Evolutionary conservation across 2,113 vertebrate species (phyloP).

Genomic region (Gnathonemus longibarbis): DNA sequence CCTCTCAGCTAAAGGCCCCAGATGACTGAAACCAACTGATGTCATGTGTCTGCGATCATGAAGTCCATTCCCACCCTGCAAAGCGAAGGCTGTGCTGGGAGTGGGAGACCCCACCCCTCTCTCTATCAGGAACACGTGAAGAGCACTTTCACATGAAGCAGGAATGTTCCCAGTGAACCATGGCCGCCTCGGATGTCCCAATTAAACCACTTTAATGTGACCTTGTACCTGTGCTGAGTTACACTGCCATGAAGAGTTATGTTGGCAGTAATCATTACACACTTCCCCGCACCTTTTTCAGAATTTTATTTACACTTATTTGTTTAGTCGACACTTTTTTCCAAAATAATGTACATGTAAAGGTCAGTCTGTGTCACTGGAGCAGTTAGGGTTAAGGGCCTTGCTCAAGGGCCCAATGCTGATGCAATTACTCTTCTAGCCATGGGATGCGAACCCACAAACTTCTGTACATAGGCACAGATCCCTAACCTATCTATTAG

Average conservation of each 20-base stretch:
- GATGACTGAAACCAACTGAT: not conserved
- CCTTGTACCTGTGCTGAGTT: not conserved
- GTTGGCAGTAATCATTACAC: not conserved
- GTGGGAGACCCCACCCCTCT: not conserved
- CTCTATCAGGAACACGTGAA: not conserved
- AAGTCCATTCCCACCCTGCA: not conserved
- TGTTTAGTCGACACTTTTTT: not conserved
- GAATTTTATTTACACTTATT: not conserved
- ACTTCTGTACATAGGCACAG: not conserved
- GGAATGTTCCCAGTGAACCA: not conserved
- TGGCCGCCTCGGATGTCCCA: not conserved
- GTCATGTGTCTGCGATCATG: not conserved
- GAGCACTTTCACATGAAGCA: not conserved
- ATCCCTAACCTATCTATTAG: not conserved
- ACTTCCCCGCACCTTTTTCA: not conserved
- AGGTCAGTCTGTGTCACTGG: not conserved
- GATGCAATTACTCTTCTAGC: not conserved
- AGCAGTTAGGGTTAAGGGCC: not conserved
- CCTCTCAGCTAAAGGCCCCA: not conserved
- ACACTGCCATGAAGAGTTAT: not conserved
- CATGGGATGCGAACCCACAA: not conserved
- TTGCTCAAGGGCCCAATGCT: not conserved
- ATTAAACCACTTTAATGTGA: not conserved
- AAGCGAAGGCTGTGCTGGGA: not conserved
- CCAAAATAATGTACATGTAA: not conserved